Percentiles rank a stretch among this genome's conserved stretches.
These are phyloP conservation scores for Clangula hyemalis DNA, from an alignment of 2,797 vertebrate genomes.

Conservation along the genomic window DNA sequence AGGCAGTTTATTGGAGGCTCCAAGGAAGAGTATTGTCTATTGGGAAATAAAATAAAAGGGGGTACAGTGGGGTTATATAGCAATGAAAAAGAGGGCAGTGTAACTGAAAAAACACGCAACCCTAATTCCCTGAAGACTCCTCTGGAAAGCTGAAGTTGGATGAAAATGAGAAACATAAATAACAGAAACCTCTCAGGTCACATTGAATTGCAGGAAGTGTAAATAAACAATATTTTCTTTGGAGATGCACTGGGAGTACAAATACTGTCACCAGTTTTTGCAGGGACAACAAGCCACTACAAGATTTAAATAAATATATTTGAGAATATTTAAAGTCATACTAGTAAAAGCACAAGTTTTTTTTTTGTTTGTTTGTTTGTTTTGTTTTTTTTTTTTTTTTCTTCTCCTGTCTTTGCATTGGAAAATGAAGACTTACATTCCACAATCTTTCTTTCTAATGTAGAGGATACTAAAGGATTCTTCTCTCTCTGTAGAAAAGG, in stretches of 20 bases:
- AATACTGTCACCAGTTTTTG: neutral
- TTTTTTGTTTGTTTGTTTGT: too few relatives aligned
- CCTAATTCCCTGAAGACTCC: neutral
- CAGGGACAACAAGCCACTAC: neutral
- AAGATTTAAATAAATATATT: neutral
- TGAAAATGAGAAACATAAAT: neutral
- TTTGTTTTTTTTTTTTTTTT: neutral
- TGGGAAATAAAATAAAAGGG: neutral
- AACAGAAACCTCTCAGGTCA: neutral
- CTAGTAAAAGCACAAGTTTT: neutral
- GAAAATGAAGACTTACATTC: neutral
- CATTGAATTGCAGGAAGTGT: neutral
- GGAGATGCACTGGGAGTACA: neutral
- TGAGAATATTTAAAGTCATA: neutral
- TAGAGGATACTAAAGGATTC: neutral
- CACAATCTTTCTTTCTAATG: fast-evolving
- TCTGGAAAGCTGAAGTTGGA: neutral
- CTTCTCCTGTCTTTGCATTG: neutral
- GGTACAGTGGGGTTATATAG: neutral
- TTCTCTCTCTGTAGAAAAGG: neutral
- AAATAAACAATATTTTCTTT: neutral
- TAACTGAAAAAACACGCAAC: neutral
- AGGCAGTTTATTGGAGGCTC: neutral
- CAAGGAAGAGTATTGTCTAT: neutral
- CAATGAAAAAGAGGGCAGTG: neutral